Base-by-base conservation (phyloP, 2,888 invertebrate genomes). In the Molorchus minor region DNA sequence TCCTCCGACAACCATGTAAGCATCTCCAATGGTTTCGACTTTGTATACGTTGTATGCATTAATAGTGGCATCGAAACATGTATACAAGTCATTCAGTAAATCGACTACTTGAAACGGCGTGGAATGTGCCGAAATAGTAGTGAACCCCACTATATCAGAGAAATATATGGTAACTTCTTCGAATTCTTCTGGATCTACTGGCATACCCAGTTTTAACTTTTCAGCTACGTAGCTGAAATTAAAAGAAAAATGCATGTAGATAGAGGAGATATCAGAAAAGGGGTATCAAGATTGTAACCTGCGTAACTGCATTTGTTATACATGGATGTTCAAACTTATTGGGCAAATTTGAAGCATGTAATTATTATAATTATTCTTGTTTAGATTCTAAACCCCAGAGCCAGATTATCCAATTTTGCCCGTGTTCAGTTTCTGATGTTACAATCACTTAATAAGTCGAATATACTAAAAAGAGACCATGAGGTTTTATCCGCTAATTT, bases 1-100 rank as follows among this genome's bases (percentile, higher is more conserved):
- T 15, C 94, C 94, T 54, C 92, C 92, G n/a, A 94, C 94, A 17
- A 95, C 94, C 95, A 96, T 96, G 81, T 94, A 93, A 1, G 96
- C 96, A 80, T 96, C 96, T 8, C 96, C 96, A 71, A 96, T 96
- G 0, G 96, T 96, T 82, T 96, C 96, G 71, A 96, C 95, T 86
- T 94, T 94, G 80, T 94, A 94, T 3, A 94, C 94, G 75, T 90
- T 88, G 79, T 93, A 96, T 62, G 92, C 92, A 81, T 93, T 92
- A 77, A 96, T 95, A 65, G 94, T 95, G 29, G 93, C 93, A 81
- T 96, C 96, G 81, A 96, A 96, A 66, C 93, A 89, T 7, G 95
- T 95, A 82, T 96, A 96, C 40, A 96, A 86, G 80, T 96, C 95
- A 80, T 96, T 96, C 58, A 96, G 86, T 47, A 94, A 84, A 81